Percentiles rank a stretch among this genome's conserved stretches.
Evolutionary conservation across 2,113 vertebrate species (phyloP).

Genomic region (Microcebus ravelobensis): DNA sequence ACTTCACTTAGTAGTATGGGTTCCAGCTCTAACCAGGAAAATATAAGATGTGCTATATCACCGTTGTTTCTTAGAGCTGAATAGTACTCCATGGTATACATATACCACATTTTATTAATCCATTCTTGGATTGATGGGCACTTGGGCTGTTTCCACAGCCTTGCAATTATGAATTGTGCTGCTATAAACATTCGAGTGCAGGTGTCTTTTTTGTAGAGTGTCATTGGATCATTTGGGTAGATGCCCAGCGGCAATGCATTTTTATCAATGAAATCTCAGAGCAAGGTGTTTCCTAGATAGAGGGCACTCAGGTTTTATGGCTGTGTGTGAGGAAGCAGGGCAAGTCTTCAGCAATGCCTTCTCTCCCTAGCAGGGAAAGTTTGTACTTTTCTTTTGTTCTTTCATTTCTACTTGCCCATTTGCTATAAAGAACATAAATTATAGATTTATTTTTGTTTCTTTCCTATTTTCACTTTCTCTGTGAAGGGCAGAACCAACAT

Average conservation of each 20-base stretch:
- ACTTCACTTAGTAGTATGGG: too few relatives aligned
- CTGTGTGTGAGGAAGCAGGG: not conserved
- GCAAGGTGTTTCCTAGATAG: not conserved
- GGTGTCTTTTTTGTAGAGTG: too few relatives aligned
- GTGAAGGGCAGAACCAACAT: not conserved
- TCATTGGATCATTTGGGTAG: too few relatives aligned
- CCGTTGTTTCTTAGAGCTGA: too few relatives aligned
- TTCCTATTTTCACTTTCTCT: not conserved
- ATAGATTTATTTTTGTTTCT: not conserved
- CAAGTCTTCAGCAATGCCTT: not conserved
- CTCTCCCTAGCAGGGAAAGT: not conserved
- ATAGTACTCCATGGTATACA: too few relatives aligned
- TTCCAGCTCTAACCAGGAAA: too few relatives aligned
- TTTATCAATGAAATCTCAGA: not conserved
- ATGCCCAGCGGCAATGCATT: not conserved
- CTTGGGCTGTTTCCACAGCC: too few relatives aligned
- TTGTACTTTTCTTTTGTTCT: not conserved
- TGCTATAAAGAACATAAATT: not conserved
- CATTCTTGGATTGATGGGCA: too few relatives aligned
- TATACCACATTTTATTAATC: too few relatives aligned
- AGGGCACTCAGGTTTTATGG: not conserved
- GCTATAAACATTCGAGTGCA: too few relatives aligned
- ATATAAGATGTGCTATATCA: too few relatives aligned
- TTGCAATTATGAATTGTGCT: too few relatives aligned
- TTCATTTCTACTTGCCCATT: not conserved